Conservation (phyloP, 2,888 invertebrate species). For the Glyphotaelius pellucidus region DNA sequence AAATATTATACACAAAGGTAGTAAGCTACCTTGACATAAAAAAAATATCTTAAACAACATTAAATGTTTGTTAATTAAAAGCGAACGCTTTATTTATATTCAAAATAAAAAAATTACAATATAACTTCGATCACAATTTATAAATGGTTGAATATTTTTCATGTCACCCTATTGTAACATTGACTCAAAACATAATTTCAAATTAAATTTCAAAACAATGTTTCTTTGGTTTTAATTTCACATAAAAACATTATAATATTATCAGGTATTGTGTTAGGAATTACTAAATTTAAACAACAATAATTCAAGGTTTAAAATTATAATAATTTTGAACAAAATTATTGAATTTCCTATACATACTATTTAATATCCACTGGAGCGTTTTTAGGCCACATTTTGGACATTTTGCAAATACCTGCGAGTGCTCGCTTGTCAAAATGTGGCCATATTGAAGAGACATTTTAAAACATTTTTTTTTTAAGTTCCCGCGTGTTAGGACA, state of each 20-base stretch:
- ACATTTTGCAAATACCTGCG: too few species aligned
- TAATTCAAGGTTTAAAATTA: neutral
- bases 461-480: too few species aligned
- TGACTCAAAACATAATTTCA: constrained; percentile 1
- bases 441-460: too few species aligned
- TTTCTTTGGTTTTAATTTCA: constrained; percentile 25
- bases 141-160: constrained; percentile 11
- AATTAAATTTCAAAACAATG: constrained; percentile 3
- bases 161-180: constrained; percentile 10
- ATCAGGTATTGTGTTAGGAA: neutral
- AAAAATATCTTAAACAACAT: neutral
- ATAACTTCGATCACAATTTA: neutral
- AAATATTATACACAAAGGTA: neutral
- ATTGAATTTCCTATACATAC: neutral
- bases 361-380: too few species aligned
- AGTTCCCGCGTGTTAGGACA: too few species aligned
- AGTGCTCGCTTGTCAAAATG: too few species aligned
- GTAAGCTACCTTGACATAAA: neutral
- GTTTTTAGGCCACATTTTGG: too few species aligned
- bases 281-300: neutral
- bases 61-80: neutral
- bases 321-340: neutral
- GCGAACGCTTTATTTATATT: neutral
- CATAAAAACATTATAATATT: neutral
- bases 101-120: neutral